Conservation (phyloP, 2,797 vertebrate genomes). For the Sphaeramia orbicularis region DNA sequence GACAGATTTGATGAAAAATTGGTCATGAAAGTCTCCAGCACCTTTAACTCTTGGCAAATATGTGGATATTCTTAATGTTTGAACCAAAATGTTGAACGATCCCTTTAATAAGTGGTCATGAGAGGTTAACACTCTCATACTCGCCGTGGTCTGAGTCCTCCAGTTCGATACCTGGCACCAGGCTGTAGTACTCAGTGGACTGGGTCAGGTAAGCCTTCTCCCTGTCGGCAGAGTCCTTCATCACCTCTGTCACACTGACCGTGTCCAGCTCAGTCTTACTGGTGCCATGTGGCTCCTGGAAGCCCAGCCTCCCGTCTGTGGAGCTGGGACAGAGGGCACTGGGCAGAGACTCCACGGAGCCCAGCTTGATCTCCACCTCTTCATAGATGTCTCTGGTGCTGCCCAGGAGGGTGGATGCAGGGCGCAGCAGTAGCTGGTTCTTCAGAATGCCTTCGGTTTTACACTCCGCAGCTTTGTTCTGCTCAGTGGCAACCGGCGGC, state of each 20-base stretch:
- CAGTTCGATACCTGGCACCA: constrained; percentile 90
- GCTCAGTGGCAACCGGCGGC: constrained; percentile 22
- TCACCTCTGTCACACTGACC: constrained; percentile 89
- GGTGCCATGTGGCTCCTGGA: constrained; percentile 60
- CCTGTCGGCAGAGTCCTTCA: constrained; percentile 90
- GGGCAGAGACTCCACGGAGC: constrained; percentile 81
- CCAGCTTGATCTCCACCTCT: constrained; percentile 89
- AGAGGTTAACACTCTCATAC: constrained; percentile 88
- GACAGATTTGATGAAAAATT: too few species aligned
- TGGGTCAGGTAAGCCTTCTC: constrained; percentile 93
- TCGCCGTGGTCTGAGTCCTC: constrained; percentile 93
- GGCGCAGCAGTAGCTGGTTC: constrained; percentile 84
- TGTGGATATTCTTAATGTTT: too few species aligned
- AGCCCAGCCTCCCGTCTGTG: constrained; percentile 54
- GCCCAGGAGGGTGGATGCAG: constrained; percentile 76
- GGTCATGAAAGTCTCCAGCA: too few species aligned
- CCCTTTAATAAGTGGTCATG: constrained; percentile 68
- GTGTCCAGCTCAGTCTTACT: constrained; percentile 84
- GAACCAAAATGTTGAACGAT: background rate
- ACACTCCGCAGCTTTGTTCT: constrained; percentile 15
- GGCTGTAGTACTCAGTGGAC: constrained; percentile 91
- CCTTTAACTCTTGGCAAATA: background rate
- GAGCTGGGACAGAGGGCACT: constrained; percentile 53
- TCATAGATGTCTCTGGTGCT: constrained; percentile 89
- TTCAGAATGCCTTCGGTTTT: constrained; percentile 77